Conservation (phyloP, 2,797 vertebrate genomes). For the Epinephelus malabaricus region DNA sequence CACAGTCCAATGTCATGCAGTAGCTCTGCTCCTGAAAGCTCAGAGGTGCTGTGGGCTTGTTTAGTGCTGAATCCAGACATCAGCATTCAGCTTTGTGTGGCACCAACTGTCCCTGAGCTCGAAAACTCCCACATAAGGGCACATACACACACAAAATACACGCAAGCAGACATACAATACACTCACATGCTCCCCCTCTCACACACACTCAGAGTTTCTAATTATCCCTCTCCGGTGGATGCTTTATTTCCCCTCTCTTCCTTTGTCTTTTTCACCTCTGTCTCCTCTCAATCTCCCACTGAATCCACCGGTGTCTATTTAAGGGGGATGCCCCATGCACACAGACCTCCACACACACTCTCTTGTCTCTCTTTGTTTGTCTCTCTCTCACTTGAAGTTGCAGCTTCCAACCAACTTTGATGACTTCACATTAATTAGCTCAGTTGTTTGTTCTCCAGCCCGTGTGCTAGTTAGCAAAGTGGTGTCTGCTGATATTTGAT, state of each 20-base stretch:
- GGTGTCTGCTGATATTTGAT: constrained; percentile 25
- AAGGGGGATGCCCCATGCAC: constrained; percentile 10
- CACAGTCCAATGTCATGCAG: neutral
- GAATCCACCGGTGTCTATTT: constrained; percentile 37
- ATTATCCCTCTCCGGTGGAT: constrained; percentile 52
- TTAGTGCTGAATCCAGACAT: constrained; percentile 26
- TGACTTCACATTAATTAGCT: constrained; percentile 33
- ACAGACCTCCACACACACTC: constrained; percentile 6
- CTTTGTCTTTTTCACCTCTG: constrained; percentile 39
- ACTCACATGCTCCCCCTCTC: constrained; percentile 2
- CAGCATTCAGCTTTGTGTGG: constrained; percentile 35
- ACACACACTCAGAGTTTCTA: constrained; percentile 15
- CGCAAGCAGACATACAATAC: constrained; percentile 5
- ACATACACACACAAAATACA: neutral
- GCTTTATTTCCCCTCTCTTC: constrained; percentile 29
- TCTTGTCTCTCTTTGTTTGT: neutral
- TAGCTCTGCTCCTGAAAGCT: neutral
- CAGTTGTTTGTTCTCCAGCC: constrained; percentile 12
- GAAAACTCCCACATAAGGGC: constrained; percentile 45
- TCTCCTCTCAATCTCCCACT: constrained; percentile 36
- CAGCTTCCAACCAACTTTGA: constrained; percentile 31
- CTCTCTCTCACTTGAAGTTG: constrained; percentile 30
- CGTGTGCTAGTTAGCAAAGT: constrained; percentile 6
- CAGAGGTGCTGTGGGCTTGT: constrained; percentile 23
- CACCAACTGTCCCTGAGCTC: constrained; percentile 57